phyloP scores from a whole-genome alignment of 2,113 vertebrate genomes.

The Sinocyclocheilus grahami region DNA sequence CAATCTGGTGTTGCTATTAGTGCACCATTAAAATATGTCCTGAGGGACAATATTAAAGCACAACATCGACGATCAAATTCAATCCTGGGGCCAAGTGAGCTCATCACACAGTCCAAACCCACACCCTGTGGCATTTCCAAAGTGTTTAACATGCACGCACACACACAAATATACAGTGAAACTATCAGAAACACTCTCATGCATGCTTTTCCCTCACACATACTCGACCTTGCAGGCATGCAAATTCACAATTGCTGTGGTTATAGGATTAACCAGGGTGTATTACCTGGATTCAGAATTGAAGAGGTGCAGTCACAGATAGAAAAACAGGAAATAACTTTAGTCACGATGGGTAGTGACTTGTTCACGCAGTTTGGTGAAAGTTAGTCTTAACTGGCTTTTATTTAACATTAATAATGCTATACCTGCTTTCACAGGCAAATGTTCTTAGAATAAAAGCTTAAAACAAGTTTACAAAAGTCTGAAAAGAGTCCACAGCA shows the following conservation, averaged over 20 bases:
- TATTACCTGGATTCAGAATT: not conserved
- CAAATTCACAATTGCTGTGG: not conserved
- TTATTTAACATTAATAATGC: not conserved
- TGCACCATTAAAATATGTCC: constrained; percentile 22
- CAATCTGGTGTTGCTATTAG: not conserved
- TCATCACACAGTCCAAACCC: constrained; percentile 36
- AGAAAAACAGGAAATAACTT: not conserved
- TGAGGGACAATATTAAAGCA: constrained; percentile 46
- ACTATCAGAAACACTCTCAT: not conserved
- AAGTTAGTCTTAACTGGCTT: not conserved
- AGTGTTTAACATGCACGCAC: not conserved
- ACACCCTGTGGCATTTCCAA: constrained; percentile 17
- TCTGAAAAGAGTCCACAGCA: not conserved
- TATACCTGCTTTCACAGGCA: not conserved
- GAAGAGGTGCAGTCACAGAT: constrained; percentile 8
- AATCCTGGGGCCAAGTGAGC: constrained; percentile 12
- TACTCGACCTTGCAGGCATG: not conserved
- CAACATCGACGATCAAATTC: constrained; percentile 17
- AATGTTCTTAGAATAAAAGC: not conserved
- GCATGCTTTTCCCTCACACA: not conserved
- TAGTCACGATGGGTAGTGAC: not conserved
- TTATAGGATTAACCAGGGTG: not conserved
- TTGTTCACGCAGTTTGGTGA: not conserved
- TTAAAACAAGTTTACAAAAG: not conserved
- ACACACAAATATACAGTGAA: constrained; percentile 10